These are phyloP conservation scores for Rotaria macrura DNA, from an alignment of 2,888 invertebrate genomes.

Conservation along the genomic window DNA sequence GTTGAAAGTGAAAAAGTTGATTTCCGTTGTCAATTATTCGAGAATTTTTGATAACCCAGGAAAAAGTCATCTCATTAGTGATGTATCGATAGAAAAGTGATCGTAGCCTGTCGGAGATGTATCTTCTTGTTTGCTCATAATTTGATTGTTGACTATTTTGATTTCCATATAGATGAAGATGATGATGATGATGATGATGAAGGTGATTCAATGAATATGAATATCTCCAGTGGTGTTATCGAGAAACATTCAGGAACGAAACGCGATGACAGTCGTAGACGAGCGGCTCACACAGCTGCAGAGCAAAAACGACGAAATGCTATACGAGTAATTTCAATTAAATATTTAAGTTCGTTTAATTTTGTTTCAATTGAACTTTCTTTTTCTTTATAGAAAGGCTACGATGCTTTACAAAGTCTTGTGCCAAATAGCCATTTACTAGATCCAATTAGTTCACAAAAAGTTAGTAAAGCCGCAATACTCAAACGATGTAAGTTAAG, in stretches of 20 bases:
- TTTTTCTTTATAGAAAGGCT: conserved; percentile 25
- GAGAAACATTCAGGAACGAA: not conserved
- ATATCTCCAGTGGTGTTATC: not conserved
- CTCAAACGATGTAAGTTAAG: conserved; percentile 33
- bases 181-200: not conserved
- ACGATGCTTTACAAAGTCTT: conserved; percentile 31
- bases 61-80: too few species aligned
- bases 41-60: too few species aligned
- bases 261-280: conserved; percentile 19
- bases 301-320: conserved; percentile 34
- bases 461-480: conserved; percentile 33
- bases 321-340: conserved; percentile 24
- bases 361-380: too few species aligned
- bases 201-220: not conserved
- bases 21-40: too few species aligned
- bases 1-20: too few species aligned
- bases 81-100: too few species aligned
- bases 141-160: not conserved
- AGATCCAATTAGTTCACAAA: conserved; percentile 33
- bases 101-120: too few species aligned
- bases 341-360: too few species aligned
- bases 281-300: conserved; percentile 32
- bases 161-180: not conserved
- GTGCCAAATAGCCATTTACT: conserved; percentile 31
- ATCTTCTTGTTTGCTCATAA: too few species aligned